A percentile compares a stretch with the other conserved stretches of the same genome.
These are phyloP conservation scores for Agapornis canus DNA, from an alignment of 2,797 vertebrate genomes.

Conservation along the genomic window DNA sequence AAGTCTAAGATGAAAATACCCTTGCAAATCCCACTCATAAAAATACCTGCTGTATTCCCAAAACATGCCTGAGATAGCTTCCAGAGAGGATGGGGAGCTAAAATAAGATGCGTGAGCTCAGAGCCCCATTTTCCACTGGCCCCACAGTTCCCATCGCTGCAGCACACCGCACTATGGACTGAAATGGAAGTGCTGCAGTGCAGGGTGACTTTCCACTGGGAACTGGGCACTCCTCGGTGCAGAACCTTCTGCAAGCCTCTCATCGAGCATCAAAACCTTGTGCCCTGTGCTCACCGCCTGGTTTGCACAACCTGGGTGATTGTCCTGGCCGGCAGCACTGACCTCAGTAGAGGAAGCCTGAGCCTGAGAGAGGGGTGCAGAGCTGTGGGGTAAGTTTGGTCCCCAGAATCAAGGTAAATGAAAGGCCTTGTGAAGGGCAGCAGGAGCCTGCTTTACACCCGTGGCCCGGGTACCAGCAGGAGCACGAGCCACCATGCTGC, in stretches of 20 bases:
- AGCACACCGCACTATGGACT: constrained; percentile 14
- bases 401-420: not conserved
- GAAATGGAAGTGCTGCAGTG: constrained; percentile 38
- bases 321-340: not conserved
- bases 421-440: fast-evolving
- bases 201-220: not conserved
- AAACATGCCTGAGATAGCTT: constrained; percentile 82
- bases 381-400: not conserved
- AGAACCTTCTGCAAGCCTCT: not conserved
- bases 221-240: fast-evolving
- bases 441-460: not conserved
- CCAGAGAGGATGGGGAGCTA: constrained; percentile 78
- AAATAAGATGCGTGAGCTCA: constrained; percentile 79
- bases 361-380: not conserved
- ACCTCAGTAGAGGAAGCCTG: not conserved
- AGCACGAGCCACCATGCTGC: fast-evolving
- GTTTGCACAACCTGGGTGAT: not conserved
- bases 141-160: not conserved
- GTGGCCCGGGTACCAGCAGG: fast-evolving
- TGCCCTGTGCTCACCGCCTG: fast-evolving
- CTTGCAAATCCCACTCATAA: constrained; percentile 78
- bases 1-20: constrained; percentile 76
- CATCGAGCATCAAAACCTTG: fast-evolving
- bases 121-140: constrained; percentile 62
- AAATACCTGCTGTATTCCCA: constrained; percentile 79